Base-by-base conservation (phyloP, 2,888 invertebrate species). In the Ochropacha duplaris region DNA sequence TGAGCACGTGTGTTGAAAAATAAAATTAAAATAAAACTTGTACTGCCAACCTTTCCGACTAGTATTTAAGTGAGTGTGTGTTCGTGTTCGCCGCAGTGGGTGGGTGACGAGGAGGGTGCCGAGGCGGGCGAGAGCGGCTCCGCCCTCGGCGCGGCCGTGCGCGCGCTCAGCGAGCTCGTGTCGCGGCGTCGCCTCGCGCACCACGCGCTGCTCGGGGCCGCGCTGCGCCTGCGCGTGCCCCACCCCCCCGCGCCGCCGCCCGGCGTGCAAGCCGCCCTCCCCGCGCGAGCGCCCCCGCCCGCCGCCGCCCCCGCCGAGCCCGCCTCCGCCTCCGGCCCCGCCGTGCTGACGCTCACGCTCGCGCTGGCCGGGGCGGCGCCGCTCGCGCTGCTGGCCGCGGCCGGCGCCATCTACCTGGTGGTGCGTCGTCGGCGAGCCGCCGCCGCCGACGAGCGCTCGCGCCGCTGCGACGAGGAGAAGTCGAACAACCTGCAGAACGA, bases 401-500 rank as follows among this genome's bases (percentile, higher is more conserved):
- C 88, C 50, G 91, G 88, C 62, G 94, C 87, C 76, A 92, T 66
- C 0, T 64, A 62, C 58, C 57, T 79, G 50, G 54, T 70, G 54
- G 9, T 79, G 60, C 80, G 82, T 9, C 76, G 81, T 11, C 77
- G 83, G 22, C 81, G 86, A 55, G 74, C 71, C 16, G 79, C 78
- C 50, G 76, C 92, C 59, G 95, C 94, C 78, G 94, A 92, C 60
- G 94, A 94, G 84, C 95, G 94, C 66, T 87, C 94, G 68, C 88
- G 92, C 44, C 94, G 95, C 75, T 95, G 96, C 78, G 96, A 97
- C 79, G 97, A 97, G 79, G 97, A 97, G 79, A 97, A 97, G 83
- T 96, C 97, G 3, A 98, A 98, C 86, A 98, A 98, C 86, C 88
- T 97, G 59, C 98, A 98, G 87, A 98, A 97, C 84, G 97, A 97